Evolutionary conservation across 1,140 invertebrate species (phyloP).

Genomic region (Alviniconcha marisindica): DNA sequence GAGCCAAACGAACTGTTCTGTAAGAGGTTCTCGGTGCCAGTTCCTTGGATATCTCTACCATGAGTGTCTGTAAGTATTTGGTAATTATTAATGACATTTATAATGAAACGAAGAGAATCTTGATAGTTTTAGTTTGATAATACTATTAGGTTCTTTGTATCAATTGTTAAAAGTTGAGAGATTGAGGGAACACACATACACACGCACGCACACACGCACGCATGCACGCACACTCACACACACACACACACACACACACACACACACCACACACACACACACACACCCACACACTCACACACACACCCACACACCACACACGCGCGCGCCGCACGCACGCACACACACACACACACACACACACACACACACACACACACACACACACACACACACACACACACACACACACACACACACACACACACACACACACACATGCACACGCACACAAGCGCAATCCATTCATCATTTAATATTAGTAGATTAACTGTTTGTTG

Average conservation of each 20-base stretch:
- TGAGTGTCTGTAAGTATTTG: too few species aligned
- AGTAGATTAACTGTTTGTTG: too few species aligned
- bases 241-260: constrained; percentile 16
- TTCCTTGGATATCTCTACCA: too few species aligned
- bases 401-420: neutral
- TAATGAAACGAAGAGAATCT: too few species aligned
- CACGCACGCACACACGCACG: constrained; percentile 15
- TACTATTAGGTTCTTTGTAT: too few species aligned
- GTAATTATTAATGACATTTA: too few species aligned
- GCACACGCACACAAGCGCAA: neutral
- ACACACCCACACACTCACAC: neutral
- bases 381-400: neutral
- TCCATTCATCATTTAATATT: neutral
- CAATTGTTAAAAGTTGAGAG: too few species aligned
- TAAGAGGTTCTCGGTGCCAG: too few species aligned
- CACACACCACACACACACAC: constrained; percentile 9
- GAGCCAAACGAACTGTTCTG: too few species aligned
- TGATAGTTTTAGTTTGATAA: too few species aligned
- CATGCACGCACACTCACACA: constrained; percentile 2
- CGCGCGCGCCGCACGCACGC: too few species aligned
- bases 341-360: neutral
- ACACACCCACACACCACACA: too few species aligned
- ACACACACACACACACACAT: neutral
- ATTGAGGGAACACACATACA: neutral
- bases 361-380: neutral